phyloP scores from a whole-genome alignment of 2,113 vertebrate genomes.

The Alethe diademata region DNA sequence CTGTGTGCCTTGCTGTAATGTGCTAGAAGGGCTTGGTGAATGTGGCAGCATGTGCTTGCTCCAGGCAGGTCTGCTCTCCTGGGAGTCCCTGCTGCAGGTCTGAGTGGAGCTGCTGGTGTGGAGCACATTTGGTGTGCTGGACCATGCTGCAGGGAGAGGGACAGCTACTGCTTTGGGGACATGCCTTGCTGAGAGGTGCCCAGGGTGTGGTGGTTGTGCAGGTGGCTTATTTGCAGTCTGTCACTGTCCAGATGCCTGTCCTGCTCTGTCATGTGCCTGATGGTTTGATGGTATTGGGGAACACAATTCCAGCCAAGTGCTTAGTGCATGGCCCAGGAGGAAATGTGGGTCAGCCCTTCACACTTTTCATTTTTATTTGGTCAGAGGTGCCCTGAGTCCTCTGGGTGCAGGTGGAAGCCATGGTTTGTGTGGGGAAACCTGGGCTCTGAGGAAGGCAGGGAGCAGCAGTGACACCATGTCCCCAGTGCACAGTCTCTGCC shows the following conservation, averaged over 20 bases:
- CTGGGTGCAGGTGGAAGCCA: neutral
- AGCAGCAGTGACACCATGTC: accelerated
- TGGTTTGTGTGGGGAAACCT: neutral
- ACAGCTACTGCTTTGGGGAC: neutral
- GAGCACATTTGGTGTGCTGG: neutral
- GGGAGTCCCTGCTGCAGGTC: neutral
- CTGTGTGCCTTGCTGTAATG: neutral
- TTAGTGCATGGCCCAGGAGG: neutral
- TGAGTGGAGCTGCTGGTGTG: neutral
- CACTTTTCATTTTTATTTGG: neutral
- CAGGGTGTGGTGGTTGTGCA: neutral
- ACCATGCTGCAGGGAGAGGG: neutral
- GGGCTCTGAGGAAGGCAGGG: neutral
- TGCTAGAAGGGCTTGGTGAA: neutral
- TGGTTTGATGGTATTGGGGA: neutral
- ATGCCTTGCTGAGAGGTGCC: neutral
- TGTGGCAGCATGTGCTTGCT: neutral
- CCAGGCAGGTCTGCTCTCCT: neutral
- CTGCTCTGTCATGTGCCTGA: accelerated
- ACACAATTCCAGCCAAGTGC: neutral
- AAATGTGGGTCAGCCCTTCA: neutral
- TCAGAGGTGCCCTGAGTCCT: neutral
- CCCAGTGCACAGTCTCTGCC: accelerated
- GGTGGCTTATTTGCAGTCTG: neutral
- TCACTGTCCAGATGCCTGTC: neutral